Base-by-base conservation (phyloP, 2,888 invertebrate species). In the Pristionchus maxplancki region DNA sequence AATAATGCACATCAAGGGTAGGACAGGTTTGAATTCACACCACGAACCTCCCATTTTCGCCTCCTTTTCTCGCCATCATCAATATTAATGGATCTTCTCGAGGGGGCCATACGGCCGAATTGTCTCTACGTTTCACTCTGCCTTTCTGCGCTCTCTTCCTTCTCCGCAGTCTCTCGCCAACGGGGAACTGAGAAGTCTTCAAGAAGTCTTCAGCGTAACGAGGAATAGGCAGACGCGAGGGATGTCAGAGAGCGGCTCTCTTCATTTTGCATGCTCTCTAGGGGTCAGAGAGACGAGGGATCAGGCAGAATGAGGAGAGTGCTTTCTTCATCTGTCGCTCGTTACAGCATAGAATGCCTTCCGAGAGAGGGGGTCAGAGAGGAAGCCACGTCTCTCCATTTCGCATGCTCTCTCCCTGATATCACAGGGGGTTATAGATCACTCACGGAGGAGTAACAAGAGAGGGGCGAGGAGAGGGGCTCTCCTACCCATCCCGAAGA, bases 31-130 rank as follows among this genome's bases (percentile, higher is more conserved):
- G n/a, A 58, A 20, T 58, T 67, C 67, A 13, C 67, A 67, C 24
- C 37, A 74, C 20, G 74, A 74, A 74, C 74, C 71, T 37, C 9
- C 8, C 20, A n/a, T 74, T 74, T 40, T 74, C 74, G 11, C 74
- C 74, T 40, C 74, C 74, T 74, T 34, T 74, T 74, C 74, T 40
- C 74, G 74, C 40, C 74, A 40, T 74, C 74, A 74, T 74, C 74
- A 74, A 74, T 74, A 74, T 74, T 74, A 74, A 74, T 37, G 74
- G 74, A 40, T 74, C 24, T 13, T 31, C 31, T 58, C 24, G 24
- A 24, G 37, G 11, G 37, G 74, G 74, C 74, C 74, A 74, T 74
- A 40, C 37, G 74, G 37, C 31, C 74, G 74, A 74, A 74, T 40
- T 74, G 37, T 40, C 74, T 74, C 74, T 40, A 24, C 74, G 24